Evolutionary conservation across 2,113 vertebrate genomes (phyloP).

Genomic region (Atherinomorus stipes): DNA sequence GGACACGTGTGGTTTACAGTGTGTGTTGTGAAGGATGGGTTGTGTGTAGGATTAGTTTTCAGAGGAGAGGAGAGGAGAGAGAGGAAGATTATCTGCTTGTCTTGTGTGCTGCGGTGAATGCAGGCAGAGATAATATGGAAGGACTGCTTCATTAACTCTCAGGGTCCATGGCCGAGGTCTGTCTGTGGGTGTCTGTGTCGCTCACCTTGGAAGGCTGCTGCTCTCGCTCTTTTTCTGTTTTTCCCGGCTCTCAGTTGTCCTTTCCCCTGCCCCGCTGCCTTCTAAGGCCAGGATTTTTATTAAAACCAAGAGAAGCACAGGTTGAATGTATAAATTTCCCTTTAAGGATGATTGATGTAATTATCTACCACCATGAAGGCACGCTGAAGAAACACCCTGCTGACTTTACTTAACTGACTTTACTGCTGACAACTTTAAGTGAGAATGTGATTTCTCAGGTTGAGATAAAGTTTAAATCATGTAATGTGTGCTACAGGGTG

Average conservation of each 20-base stretch:
- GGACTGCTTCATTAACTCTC: conserved; percentile 74
- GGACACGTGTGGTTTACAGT: conserved; percentile 63
- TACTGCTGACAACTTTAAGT: conserved; percentile 5
- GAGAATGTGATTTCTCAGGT: conserved; percentile 14
- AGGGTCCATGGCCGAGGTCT: conserved; percentile 56
- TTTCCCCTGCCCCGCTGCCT: conserved; percentile 8
- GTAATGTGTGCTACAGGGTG: background rate
- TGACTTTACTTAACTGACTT: conserved; percentile 1
- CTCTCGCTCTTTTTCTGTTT: conserved; percentile 35
- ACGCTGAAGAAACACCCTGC: conserved; percentile 3
- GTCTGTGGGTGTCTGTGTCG: conserved; percentile 49
- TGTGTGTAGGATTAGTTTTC: conserved; percentile 55
- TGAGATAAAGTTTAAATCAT: conserved; percentile 4
- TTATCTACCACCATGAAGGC: conserved; percentile 8
- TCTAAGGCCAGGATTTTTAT: conserved; percentile 26
- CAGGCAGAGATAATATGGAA: conserved; percentile 53
- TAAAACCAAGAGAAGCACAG: conserved; percentile 11
- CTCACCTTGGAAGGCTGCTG: conserved; percentile 63
- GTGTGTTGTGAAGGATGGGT: conserved; percentile 62
- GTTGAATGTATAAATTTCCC: conserved; percentile 35
- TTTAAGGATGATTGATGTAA: conserved; percentile 27
- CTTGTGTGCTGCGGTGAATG: conserved; percentile 52
- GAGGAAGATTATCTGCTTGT: conserved; percentile 30
- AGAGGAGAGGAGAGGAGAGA: conserved; percentile 22
- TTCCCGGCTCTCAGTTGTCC: conserved; percentile 14